Conservation (phyloP, 2,113 vertebrate genomes). For the Leucoraja erinaceus region DNA sequence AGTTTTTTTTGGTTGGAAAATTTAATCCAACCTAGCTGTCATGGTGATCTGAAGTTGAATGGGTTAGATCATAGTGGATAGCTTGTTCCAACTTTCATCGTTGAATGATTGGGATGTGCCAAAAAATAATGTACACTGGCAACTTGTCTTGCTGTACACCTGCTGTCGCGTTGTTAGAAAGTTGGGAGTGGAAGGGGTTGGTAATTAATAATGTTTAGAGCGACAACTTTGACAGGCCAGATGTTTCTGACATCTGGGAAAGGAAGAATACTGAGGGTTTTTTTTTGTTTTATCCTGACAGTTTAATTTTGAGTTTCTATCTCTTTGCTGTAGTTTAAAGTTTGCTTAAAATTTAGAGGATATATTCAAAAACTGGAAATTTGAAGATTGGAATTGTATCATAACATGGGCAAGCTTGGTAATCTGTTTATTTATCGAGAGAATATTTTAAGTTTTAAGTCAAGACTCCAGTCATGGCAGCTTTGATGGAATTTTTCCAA, state of each 20-base stretch:
- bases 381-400: background rate
- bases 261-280: background rate
- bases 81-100: background rate
- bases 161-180: background rate
- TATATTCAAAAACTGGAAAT: background rate
- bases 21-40: background rate
- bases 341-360: background rate
- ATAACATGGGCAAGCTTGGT: background rate
- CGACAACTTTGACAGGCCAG: background rate
- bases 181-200: background rate
- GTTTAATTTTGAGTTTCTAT: background rate
- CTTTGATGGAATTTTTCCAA: background rate
- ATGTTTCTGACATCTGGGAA: conserved; percentile 11
- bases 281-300: background rate
- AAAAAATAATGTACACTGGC: background rate
- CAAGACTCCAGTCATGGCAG: background rate
- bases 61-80: background rate
- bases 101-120: conserved; percentile 17
- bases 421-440: background rate
- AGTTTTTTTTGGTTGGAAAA: background rate
- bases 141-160: background rate
- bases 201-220: background rate
- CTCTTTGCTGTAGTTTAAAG: background rate
- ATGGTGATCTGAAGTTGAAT: background rate
- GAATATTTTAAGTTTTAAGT: background rate